Conservation (phyloP, 92 coral and sea anemone genomes). For the Palythoa grandiflora region DNA sequence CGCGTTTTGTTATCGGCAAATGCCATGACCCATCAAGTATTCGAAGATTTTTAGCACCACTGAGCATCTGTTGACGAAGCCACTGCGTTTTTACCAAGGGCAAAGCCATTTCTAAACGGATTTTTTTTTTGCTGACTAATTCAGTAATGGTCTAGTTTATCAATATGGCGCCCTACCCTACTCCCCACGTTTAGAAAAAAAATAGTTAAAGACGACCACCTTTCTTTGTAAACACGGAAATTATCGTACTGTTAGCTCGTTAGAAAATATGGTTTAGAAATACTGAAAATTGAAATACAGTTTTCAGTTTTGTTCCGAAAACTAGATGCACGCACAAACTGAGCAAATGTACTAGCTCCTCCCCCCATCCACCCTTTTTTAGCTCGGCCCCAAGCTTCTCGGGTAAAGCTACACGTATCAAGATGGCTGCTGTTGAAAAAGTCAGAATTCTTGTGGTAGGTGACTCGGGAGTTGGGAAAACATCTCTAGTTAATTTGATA, state of each 20-base stretch:
- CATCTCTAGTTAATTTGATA: constrained; percentile 90
- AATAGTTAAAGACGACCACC: no score
- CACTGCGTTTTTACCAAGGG: constrained; percentile 74
- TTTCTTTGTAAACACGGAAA: no score
- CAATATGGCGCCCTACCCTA: no score
- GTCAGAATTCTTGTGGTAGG: constrained; percentile 94
- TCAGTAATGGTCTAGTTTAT: background rate
- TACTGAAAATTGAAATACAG: no score
- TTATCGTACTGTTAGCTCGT: no score
- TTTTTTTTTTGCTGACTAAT: no score
- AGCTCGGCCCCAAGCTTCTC: background rate
- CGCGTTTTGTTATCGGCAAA: constrained; percentile 82
- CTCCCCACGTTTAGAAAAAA: no score
- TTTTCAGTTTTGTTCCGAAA: no score
- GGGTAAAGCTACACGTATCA: constrained; percentile 31
- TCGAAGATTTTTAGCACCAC: constrained; percentile 69
- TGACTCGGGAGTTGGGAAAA: constrained; percentile 99
- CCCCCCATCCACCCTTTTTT: background rate
- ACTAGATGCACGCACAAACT: no score
- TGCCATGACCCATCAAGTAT: constrained; percentile 94
- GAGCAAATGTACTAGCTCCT: no score
- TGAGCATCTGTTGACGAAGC: constrained; percentile 80
- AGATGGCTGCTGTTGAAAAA: constrained; percentile 96
- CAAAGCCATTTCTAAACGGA: constrained; percentile 4
- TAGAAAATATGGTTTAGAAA: no score